phyloP scores from a whole-genome alignment of 2,888 invertebrate species.

The Masnerella sp. region DNA sequence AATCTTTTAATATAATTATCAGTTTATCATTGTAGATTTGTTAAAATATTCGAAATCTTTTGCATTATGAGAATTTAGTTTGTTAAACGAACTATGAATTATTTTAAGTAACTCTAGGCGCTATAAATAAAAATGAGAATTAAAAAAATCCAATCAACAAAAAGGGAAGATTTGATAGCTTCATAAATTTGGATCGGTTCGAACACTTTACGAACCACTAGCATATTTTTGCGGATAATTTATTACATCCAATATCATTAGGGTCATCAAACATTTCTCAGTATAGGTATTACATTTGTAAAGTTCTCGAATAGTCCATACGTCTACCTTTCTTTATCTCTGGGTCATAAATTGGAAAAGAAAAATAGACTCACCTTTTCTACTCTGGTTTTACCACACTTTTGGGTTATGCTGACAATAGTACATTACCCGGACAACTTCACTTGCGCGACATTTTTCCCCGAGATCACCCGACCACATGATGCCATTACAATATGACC shows the following conservation, averaged over 20 bases:
- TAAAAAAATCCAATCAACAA: neutral
- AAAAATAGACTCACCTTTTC: conserved; percentile 35
- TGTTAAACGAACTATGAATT: neutral
- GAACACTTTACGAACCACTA: conserved; percentile 1
- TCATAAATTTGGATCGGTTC: conserved; percentile 8
- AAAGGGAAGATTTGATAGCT: neutral
- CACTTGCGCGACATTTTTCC: conserved; percentile 27
- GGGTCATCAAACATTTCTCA: conserved; percentile 33
- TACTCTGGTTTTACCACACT: conserved; percentile 6
- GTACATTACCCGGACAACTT: conserved; percentile 27
- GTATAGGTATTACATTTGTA: conserved; percentile 31
- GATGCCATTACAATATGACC: conserved; percentile 24
- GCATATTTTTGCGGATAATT: conserved; percentile 15
- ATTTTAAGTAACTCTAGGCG: no score
- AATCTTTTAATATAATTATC: no score
- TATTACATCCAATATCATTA: conserved; percentile 30
- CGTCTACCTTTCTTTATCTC: conserved; percentile 40
- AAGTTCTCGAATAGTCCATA: conserved; percentile 13
- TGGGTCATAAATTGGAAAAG: conserved; percentile 32
- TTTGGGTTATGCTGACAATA: conserved; percentile 36
- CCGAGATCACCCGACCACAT: conserved; percentile 10
- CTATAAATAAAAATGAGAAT: no score
- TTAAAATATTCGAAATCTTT: neutral
- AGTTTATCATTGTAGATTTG: no score
- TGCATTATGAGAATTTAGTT: neutral